Conservation (phyloP, 2,113 vertebrate genomes). For the Connochaetes taurinus region DNA sequence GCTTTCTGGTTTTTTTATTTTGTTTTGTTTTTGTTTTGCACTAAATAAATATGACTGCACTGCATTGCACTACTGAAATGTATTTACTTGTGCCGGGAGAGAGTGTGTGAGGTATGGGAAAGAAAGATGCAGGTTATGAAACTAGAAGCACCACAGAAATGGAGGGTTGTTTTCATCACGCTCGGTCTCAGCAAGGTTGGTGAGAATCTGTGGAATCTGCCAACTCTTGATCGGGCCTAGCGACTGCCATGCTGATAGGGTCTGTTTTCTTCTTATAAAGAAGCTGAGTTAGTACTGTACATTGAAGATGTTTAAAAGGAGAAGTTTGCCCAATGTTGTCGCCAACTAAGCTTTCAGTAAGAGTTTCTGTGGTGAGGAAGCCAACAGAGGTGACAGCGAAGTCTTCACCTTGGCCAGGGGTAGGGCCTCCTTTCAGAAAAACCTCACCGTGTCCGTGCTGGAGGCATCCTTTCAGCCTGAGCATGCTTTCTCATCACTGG, state of each 20-base stretch:
- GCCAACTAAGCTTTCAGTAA: slow-evolving; percentile 27
- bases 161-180: slow-evolving; percentile 10
- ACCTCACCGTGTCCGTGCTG: background rate
- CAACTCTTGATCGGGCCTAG: slow-evolving; percentile 71
- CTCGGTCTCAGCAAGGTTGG: slow-evolving; percentile 42
- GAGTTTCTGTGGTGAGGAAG: slow-evolving; percentile 22
- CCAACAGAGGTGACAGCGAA: background rate
- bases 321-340: slow-evolving; percentile 40
- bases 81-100: slow-evolving; percentile 76
- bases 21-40: slow-evolving; percentile 78
- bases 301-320: background rate
- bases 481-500: slow-evolving; percentile 59
- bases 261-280: slow-evolving; percentile 14
- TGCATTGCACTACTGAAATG: slow-evolving; percentile 87
- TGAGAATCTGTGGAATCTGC: slow-evolving; percentile 39
- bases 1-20: slow-evolving; percentile 78
- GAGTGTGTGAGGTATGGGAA: slow-evolving; percentile 64
- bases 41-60: slow-evolving; percentile 85
- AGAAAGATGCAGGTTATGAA: slow-evolving; percentile 57
- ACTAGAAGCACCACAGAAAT: slow-evolving; percentile 55
- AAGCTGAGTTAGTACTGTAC: slow-evolving; percentile 1
- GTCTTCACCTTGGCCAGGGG: background rate
- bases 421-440: background rate
- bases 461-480: slow-evolving; percentile 44
- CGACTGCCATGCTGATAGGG: slow-evolving; percentile 37